These are phyloP conservation scores for Erythrolamprus reginae DNA, from an alignment of 2,113 vertebrate species.

Conservation along the genomic window DNA sequence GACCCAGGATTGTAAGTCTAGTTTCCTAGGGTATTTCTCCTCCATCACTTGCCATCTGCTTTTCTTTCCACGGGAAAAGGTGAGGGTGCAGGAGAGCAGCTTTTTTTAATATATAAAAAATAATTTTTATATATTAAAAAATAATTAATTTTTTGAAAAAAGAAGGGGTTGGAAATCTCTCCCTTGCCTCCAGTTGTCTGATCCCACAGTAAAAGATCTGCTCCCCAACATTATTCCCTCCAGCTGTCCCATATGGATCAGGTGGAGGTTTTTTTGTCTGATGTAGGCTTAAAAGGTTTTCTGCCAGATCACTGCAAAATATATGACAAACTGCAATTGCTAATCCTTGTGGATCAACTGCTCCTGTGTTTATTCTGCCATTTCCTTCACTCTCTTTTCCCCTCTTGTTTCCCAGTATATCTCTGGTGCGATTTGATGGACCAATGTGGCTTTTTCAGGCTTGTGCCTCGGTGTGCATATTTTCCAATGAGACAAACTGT, in stretches of 20 bases:
- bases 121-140: too few species aligned
- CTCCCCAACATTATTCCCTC: background rate
- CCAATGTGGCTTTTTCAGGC: too few species aligned
- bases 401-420: background rate
- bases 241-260: background rate
- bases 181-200: background rate
- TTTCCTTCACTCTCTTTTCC: background rate
- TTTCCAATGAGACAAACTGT: too few species aligned
- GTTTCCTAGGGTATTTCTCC: too few species aligned
- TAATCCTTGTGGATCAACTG: background rate
- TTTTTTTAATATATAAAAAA: too few species aligned
- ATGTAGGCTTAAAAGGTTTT: background rate
- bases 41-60: background rate
- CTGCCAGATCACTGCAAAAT: background rate
- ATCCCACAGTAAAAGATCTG: background rate
- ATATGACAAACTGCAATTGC: background rate
- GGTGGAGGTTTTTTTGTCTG: background rate
- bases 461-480: too few species aligned
- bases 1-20: too few species aligned
- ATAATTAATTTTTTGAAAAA: too few species aligned
- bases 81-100: background rate
- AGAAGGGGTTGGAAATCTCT: background rate
- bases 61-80: background rate
- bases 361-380: background rate
- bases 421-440: background rate